A percentile compares a stretch with the other conserved stretches of the same genome.
Evolutionary conservation across 2,797 vertebrate species (phyloP).

Genomic region (Macroramphosus scolopax): DNA sequence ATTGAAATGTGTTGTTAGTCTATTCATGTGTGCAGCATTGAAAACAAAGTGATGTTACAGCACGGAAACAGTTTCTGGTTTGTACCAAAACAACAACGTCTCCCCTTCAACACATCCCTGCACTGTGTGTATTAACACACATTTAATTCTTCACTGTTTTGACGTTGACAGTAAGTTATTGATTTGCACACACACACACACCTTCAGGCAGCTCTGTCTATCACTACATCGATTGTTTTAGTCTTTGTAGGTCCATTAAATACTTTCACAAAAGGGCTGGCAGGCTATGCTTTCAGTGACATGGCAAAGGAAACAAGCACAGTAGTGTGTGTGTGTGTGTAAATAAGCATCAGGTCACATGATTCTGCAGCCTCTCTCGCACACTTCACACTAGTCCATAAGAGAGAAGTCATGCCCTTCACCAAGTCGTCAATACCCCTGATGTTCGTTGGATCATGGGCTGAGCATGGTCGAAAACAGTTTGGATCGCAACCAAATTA

Average conservation of each 20-base stretch:
- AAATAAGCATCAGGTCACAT: slow-evolving; percentile 52
- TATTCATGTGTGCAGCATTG: too few species aligned
- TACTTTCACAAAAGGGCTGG: slow-evolving; percentile 44
- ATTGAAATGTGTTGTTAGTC: too few species aligned
- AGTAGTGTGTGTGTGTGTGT: slow-evolving; percentile 46
- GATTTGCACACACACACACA: slow-evolving; percentile 33
- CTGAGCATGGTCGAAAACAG: slow-evolving; percentile 26
- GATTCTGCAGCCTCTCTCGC: slow-evolving; percentile 17
- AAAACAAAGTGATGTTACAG: too few species aligned
- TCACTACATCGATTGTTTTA: slow-evolving; percentile 51
- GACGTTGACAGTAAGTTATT: slow-evolving; percentile 55
- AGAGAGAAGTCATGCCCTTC: slow-evolving; percentile 54
- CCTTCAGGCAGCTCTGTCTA: slow-evolving; percentile 18
- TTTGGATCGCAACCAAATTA: slow-evolving; percentile 27
- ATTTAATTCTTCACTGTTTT: slow-evolving; percentile 29
- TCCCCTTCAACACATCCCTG: neutral
- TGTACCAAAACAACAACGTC: slow-evolving; percentile 4
- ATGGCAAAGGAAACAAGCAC: slow-evolving; percentile 47
- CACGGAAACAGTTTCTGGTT: neutral
- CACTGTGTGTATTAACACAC: slow-evolving; percentile 28
- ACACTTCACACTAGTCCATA: slow-evolving; percentile 17
- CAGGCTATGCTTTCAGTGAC: slow-evolving; percentile 53
- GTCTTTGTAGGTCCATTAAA: slow-evolving; percentile 61
- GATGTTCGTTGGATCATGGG: slow-evolving; percentile 33
- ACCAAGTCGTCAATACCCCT: slow-evolving; percentile 50